phyloP scores from a whole-genome alignment of 1,140 invertebrate species.

The Penaeus japonicus region DNA sequence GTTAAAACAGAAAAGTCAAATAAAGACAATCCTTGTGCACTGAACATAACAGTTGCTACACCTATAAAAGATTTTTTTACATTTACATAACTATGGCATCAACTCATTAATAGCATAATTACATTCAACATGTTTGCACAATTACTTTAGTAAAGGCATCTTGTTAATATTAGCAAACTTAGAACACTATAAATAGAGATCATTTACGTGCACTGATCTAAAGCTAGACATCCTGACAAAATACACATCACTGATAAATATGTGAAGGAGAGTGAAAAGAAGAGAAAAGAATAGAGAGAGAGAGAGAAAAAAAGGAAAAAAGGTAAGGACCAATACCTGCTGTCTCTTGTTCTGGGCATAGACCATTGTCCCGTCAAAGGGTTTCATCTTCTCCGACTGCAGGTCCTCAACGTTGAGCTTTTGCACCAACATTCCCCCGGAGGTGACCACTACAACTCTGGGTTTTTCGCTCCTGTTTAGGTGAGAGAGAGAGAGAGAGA shows the following conservation, averaged over 20 bases:
- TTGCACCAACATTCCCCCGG: conserved; percentile 68
- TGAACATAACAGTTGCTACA: too few relatives aligned
- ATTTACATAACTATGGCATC: too few relatives aligned
- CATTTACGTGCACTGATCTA: background rate
- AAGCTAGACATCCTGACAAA: background rate
- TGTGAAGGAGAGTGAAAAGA: background rate
- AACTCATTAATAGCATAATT: too few relatives aligned
- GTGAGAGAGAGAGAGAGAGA: too few relatives aligned
- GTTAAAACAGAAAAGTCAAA: too few relatives aligned
- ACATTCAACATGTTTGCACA: too few relatives aligned
- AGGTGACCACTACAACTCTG: conserved; percentile 65
- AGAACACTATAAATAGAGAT: background rate
- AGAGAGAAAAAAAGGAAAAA: background rate
- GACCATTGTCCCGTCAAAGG: conserved; percentile 68
- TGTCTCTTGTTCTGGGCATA: conserved; percentile 70
- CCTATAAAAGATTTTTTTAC: too few relatives aligned
- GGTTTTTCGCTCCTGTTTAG: conserved; percentile 54
- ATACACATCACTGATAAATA: background rate
- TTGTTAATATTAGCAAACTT: too few relatives aligned
- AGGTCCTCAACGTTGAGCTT: conserved; percentile 66
- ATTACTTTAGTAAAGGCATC: too few relatives aligned
- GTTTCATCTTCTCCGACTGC: conserved; percentile 65
- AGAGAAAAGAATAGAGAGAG: background rate
- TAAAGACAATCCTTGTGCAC: too few relatives aligned
- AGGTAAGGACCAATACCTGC: conserved; percentile 61